Conservation (phyloP, 2,113 vertebrate genomes). For the Alligator sinensis region DNA sequence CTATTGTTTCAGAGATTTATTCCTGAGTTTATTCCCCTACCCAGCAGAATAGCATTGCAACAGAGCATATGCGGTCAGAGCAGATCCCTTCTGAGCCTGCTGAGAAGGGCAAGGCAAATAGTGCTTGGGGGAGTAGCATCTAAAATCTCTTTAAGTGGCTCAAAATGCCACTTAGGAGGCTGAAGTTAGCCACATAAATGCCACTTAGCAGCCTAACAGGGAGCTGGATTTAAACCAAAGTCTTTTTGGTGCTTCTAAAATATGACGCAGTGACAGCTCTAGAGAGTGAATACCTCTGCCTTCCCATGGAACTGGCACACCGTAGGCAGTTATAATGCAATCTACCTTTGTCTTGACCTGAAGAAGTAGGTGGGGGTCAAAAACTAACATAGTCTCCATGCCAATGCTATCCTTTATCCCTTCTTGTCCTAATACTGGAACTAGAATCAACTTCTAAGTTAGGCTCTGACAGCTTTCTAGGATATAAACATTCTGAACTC, state of each 20-base stretch:
- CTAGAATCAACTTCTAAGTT: neutral
- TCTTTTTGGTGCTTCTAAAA: neutral
- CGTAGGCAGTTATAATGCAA: neutral
- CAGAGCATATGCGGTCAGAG: no score
- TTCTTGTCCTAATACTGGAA: neutral
- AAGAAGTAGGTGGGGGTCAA: neutral
- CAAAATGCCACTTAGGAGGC: no score
- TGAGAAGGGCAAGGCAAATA: no score
- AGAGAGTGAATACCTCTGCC: neutral
- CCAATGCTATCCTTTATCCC: neutral
- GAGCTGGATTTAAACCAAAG: neutral
- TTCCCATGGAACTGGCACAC: neutral
- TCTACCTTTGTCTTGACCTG: neutral
- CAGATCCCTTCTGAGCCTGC: no score
- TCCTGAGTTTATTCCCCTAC: no score
- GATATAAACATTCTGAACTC: neutral
- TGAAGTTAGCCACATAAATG: no score
- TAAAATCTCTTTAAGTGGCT: no score
- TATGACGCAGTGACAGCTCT: neutral
- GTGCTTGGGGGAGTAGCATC: no score
- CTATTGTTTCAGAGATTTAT: no score
- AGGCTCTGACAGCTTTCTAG: neutral
- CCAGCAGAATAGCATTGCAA: no score
- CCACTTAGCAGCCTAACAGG: no score
- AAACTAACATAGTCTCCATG: neutral